These are phyloP conservation scores for Alethe diademata DNA, from an alignment of 2,113 vertebrate species.

Conservation along the genomic window DNA sequence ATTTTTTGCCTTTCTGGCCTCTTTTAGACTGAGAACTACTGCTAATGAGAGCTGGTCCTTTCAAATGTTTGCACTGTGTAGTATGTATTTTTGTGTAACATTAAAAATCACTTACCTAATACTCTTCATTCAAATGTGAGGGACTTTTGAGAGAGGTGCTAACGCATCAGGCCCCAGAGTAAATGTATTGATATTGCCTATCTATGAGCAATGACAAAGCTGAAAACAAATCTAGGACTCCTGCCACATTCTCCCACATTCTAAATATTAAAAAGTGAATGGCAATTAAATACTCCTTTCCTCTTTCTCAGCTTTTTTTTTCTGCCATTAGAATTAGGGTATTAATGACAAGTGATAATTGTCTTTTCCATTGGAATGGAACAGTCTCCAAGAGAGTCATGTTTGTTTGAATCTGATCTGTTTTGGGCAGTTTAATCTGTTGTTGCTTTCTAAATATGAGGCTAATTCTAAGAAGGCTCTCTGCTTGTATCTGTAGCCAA, in stretches of 20 bases:
- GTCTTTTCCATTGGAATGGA: neutral
- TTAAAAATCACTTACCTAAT: neutral
- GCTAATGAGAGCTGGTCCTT: neutral
- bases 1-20: neutral
- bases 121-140: neutral
- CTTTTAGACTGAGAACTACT: neutral
- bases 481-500: neutral
- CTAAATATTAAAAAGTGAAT: neutral
- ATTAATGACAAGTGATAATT: neutral
- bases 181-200: neutral
- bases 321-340: neutral
- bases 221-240: neutral
- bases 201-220: neutral
- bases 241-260: neutral
- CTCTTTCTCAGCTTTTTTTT: neutral
- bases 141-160: neutral
- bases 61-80: neutral
- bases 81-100: neutral
- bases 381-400: neutral
- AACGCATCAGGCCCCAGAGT: neutral
- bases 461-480: neutral
- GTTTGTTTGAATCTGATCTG: neutral
- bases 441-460: neutral
- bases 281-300: neutral
- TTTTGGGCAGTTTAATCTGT: neutral